Evolutionary conservation across 2,797 vertebrate species (phyloP), one percentile per base, ranked within the genome.

Genomic region (Pteropus rufus): DNA sequence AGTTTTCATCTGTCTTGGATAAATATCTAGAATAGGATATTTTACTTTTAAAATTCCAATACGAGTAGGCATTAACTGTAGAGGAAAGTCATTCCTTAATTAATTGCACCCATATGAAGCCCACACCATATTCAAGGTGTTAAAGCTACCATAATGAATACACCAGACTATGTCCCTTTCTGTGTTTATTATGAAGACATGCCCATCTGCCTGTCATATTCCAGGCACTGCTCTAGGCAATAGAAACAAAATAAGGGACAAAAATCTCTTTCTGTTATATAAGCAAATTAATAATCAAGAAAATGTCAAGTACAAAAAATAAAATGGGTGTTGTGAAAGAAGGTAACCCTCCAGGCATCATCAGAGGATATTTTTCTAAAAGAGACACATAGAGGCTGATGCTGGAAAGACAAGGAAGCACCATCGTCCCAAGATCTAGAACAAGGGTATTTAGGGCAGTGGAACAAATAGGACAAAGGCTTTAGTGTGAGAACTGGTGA

Each of bases 211-310:
- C 1, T 88, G 1, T 4, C 34, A 8, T 72, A 62, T 44, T 36
- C 4, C 14, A 54, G 60, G 31, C 34, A 62, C 19, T 56, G 10
- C 31, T 88, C 12, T 39, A 34, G 39, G 24, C 10, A 49, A 10
- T 91, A 21, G 26, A 77, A 69, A 76, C 21, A 94, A 80, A 91
- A 49, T 11, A 65, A 44, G 83, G 73, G 19, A 41, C 9, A 88
- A 75, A 91, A 60, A 26, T 3, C 26, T 64, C 36, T 92, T 87
- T 84, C 24, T 77, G 15, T 69, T 70, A 41, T 41, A 62, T 44
- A 41, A 49, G 15, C 26, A 82, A 79, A 41, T 36, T 41, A 75
- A 54, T 64, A 79, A 83, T 84, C n/a, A 85, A 92, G 41, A 36
- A 49, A 52, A 64, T 67, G 76, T n/a, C n/a, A 91, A 94, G 3